Base-by-base conservation (phyloP, 2,888 invertebrate genomes). In the Biston betularia region DNA sequence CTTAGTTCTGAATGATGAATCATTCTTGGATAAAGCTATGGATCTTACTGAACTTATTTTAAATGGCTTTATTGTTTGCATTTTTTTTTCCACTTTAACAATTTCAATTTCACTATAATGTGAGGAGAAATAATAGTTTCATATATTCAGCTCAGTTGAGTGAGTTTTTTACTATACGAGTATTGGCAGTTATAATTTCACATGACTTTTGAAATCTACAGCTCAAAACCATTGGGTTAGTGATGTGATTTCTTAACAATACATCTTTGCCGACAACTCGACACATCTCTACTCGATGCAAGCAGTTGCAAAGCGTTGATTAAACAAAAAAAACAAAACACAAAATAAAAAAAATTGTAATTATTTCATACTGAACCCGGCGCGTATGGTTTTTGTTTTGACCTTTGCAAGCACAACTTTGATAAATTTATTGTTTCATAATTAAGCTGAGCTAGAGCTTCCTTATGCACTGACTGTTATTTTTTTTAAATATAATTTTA, bases 401-500 rank as follows among this genome's bases (percentile, higher is more conserved):
- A 34, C n/a, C 50, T 6, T 50, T 49, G 49, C 33, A 49, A 49
- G 33, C 33, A 49, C 33, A 49, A 3, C 12, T 33, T 46, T 34
- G 6, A 49, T 4, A 34, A 46, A 12, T 5, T 48, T 48, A 48
- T 48, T 24, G 11, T 48, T 12, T 34, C 24, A 24, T 24, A n/a
- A n/a, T 12, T 4, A 34, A n/a, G n/a, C 34, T 34, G n/a, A n/a
- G 15, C 34, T 40, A 14, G 44, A 53, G 50, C 64, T 72, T 67
- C 46, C 49, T 60, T n/a, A 58, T 69, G 64, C 67, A 65, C 68
- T 53, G 68, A 79, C 78, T 76, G 77, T 76, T 86, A 79, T 81
- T 78, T 75, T 81, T 75, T 15, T 75, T 79, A 74, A 80, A 66
- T 9, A 79, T 81, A 83, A 73, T 79, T 88, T 87, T 88, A 87